These are phyloP conservation scores for Aplochiton taeniatus DNA, from an alignment of 2,797 vertebrate species.

Conservation along the genomic window DNA sequence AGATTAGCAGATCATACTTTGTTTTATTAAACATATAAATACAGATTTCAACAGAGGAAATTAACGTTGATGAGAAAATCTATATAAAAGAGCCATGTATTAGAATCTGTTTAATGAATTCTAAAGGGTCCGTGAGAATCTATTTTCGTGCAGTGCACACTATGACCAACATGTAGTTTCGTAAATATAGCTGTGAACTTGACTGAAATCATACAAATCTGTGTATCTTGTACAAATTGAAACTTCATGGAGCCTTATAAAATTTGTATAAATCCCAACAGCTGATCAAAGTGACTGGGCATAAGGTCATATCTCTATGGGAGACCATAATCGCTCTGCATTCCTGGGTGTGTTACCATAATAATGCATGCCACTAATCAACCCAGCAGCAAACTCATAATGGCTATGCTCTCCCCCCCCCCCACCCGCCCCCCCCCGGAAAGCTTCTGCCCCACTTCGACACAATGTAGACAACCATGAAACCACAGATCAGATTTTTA, in stretches of 20 bases:
- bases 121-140: conserved; percentile 18
- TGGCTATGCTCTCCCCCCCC: neutral
- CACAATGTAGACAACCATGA: neutral
- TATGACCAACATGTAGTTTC: too few relatives aligned
- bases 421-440: too few relatives aligned
- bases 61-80: conserved; percentile 48
- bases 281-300: neutral
- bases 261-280: neutral
- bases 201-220: too few relatives aligned
- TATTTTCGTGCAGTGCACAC: neutral
- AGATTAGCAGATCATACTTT: conserved; percentile 52
- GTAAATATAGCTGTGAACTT: too few relatives aligned
- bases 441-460: neutral
- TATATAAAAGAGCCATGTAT: conserved; percentile 42
- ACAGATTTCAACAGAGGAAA: conserved; percentile 64
- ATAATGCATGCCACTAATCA: conserved; percentile 16
- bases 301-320: neutral
- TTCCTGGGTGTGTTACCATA: conserved; percentile 5
- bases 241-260: neutral
- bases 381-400: conserved; percentile 25
- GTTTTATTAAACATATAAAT: conserved; percentile 78
- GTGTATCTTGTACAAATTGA: too few relatives aligned
- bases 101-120: conserved; percentile 19
- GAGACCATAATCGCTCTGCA: conserved; percentile 3
- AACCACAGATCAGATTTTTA: neutral